Evolutionary conservation across 2,888 invertebrate genomes (phyloP).

Genomic region (Eupithecia centaureata): DNA sequence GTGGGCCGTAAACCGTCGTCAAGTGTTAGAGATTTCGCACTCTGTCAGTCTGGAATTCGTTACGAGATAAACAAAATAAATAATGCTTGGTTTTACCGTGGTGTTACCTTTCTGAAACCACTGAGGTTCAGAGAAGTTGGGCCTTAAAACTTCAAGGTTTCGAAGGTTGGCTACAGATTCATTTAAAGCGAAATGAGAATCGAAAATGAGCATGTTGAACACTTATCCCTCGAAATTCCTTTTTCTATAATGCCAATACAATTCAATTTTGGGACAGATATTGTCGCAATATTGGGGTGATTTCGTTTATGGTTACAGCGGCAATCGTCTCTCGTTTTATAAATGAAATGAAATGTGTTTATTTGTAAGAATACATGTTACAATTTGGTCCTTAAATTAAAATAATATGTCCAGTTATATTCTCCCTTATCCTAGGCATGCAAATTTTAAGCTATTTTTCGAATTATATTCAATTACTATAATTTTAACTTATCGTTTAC

Average conservation of each 20-base stretch:
- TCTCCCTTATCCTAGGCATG: too few species aligned
- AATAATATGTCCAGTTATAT: too few species aligned
- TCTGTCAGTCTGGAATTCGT: background rate
- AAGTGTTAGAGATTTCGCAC: background rate
- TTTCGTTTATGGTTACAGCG: background rate
- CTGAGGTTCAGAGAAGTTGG: background rate
- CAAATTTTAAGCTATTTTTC: too few species aligned
- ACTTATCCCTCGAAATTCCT: background rate
- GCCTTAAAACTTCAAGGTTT: background rate
- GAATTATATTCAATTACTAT: too few species aligned
- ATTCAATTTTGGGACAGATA: background rate
- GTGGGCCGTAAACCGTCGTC: slow-evolving; percentile 11
- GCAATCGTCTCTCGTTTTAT: background rate
- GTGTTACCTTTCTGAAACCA: background rate
- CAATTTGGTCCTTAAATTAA: too few species aligned
- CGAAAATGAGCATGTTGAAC: background rate
- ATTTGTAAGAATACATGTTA: too few species aligned
- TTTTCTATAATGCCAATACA: background rate
- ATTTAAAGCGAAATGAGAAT: background rate
- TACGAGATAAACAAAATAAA: slow-evolving; percentile 5
- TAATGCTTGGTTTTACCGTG: background rate
- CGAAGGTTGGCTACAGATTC: background rate
- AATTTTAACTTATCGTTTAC: too few species aligned
- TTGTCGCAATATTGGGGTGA: background rate
- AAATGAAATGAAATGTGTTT: too few species aligned